Evolutionary conservation across 64 coral and sea anemone genomes (phyloP), one percentile per base, ranked within the genome.

Genomic region (Anthopleura sola): DNA sequence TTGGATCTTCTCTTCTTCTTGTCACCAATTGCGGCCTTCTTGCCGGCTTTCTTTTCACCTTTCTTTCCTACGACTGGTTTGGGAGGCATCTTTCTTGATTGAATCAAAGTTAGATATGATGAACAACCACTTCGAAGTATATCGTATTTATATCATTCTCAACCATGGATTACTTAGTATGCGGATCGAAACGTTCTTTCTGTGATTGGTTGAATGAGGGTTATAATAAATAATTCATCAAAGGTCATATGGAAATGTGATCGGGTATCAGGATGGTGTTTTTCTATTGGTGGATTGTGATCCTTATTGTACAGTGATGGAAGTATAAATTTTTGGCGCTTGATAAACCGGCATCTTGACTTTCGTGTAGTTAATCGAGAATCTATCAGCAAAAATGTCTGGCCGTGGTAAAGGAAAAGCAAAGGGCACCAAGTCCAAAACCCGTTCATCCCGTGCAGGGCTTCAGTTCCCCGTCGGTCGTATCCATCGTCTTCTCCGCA

Each of bases 391-490:
- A 18, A 83, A 82, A 23, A 83, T 83, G 80, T 83, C 80, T 83
- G 80, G 80, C 24, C 80, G 80, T 49, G 80, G 80, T 55, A 83
- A 83, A 83, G 80, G 80, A 4, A 83, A 83, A 83, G 80, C 80
- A 15, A 83, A 83, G 80, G 80, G 80, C 40, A 83, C 80, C 80
- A 83, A 83, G 47, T 83, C 80, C 44, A 83, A 83, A 50, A 83
- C 80, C 29, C 80, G 80, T 17, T 83, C 80, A 55, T 83, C 80
- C 29, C 40, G 80, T 51, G 80, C 80, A 82, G 80, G 80, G 50
- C 50, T 82, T 50, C 80, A 82, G 40, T 82, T 82, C 50, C 80
- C 80, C 12, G 80, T 82, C 47, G 80, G 80, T 82, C 80, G 80
- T 50, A 82, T 82, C 50, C 80, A 82, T 54, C 80, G 80, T 55